Percentiles rank a stretch among this genome's conserved stretches.
phyloP scores from a whole-genome alignment of 2,113 vertebrate species.

The Poicephalus gulielmi region DNA sequence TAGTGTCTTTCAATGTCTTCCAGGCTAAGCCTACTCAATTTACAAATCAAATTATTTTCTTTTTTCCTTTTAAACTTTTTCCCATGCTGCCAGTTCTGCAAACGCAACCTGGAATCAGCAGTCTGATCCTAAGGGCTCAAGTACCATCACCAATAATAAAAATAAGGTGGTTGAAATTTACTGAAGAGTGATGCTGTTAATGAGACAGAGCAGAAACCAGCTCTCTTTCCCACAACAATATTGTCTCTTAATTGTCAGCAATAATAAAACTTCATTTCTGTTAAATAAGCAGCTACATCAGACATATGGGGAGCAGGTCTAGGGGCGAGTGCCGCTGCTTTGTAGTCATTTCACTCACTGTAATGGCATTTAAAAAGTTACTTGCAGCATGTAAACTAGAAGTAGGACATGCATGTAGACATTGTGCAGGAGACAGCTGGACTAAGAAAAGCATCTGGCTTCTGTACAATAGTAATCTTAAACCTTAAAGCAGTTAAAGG shows the following conservation, averaged over 20 bases:
- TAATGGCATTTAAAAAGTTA: not conserved
- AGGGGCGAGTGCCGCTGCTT: not conserved
- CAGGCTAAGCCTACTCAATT: not conserved
- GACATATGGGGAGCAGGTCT: not conserved
- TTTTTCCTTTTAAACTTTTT: not conserved
- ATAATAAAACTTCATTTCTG: not conserved
- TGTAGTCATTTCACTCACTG: not conserved
- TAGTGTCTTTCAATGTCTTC: not conserved
- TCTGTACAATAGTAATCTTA: not conserved
- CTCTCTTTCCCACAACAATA: not conserved
- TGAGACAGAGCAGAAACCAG: not conserved
- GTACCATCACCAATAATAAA: slow-evolving; percentile 1
- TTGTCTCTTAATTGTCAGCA: not conserved
- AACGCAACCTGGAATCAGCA: not conserved
- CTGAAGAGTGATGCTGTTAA: not conserved
- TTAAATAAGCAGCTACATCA: not conserved
- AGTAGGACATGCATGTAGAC: not conserved
- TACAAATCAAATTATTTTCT: not conserved
- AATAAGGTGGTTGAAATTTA: not conserved
- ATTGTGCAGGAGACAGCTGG: not conserved
- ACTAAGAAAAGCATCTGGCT: not conserved
- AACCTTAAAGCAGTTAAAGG: not conserved
- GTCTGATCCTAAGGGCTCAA: not conserved
- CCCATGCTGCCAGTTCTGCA: not conserved
- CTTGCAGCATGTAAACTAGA: not conserved